Base-by-base conservation (phyloP, 2,888 invertebrate genomes). In the Thumatha senex region DNA sequence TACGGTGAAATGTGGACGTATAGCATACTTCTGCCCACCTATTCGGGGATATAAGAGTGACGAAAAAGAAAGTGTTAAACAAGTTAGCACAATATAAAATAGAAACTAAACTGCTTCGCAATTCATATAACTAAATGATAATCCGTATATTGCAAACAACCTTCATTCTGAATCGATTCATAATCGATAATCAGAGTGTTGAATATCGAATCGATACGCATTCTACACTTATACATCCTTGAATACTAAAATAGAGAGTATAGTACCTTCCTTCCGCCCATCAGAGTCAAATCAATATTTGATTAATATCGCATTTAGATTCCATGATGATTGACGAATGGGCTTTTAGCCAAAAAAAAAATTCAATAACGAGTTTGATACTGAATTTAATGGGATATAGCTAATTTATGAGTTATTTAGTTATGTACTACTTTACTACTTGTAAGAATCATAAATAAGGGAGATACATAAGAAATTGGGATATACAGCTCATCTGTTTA, bases 241-340 rank as follows among this genome's bases (percentile, higher is more conserved):
- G 68, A 63, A 54, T 65, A 61, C 55, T 56, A 54, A 67, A 65
- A 63, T 61, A 67, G 52, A 63, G 67, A 65, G 18, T 24, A 58
- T 59, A 53, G 38, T 51, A 51, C 51, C 49, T 68, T 60, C 59
- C 58, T 67, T 67, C 65, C 61, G 55, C 55, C 50, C 48, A 50
- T 57, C 49, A 48, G 40, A 39, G 56, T 51, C 64, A 54, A 45
- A 57, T 57, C 53, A 49, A 49, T 31, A 34, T 46, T 47, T 55
- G 58, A 68, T 60, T 62, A 55, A 67, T 58, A 46, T 34, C 38
- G 44, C 54, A 58, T 55, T 64, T 53, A 65, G 48, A 56, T 51
- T 45, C 43, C 46, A 41, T 46, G 69, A 56, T 68, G 66, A 68
- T 47, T 67, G 68, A 67, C 65, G 66, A 66, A 56, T 43, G 15